Evolutionary conservation across 2,888 invertebrate genomes (phyloP).

Genomic region (Heliconius charithonia): DNA sequence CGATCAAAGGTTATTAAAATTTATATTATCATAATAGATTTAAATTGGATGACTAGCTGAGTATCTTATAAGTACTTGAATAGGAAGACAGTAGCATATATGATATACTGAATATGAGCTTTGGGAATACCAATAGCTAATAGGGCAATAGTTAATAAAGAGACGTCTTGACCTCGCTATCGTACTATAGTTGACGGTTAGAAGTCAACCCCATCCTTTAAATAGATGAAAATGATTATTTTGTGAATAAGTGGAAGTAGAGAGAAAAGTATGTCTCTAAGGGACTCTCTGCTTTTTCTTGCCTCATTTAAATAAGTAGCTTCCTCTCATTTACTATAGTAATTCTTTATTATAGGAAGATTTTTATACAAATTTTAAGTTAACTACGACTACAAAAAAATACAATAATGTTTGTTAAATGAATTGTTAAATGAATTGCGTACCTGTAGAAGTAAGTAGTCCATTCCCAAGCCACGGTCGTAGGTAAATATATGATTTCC

Average conservation of each 20-base stretch:
- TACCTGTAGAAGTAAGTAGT: conserved; percentile 46
- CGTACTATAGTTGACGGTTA: not conserved
- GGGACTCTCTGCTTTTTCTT: too few species aligned
- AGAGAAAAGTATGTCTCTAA: not conserved
- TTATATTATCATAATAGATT: not conserved
- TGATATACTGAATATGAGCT: not conserved
- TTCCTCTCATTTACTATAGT: too few species aligned
- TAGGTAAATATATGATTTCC: conserved; percentile 38
- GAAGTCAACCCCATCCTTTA: not conserved
- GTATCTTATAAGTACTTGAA: not conserved
- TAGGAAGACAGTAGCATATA: not conserved
- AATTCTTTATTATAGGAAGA: too few species aligned
- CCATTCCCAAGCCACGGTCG: conserved; percentile 44
- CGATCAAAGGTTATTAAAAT: not conserved
- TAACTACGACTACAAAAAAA: too few species aligned
- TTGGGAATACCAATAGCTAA: conserved; percentile 7
- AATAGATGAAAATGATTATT: not conserved
- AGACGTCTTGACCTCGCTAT: not conserved
- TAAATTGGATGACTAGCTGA: conserved; percentile 1
- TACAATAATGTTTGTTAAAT: too few species aligned
- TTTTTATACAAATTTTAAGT: too few species aligned
- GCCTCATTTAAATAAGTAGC: too few species aligned
- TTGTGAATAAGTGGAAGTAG: not conserved
- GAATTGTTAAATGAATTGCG: not conserved
- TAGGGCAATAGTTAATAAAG: not conserved